Conservation (phyloP, 2,113 vertebrate species). For the Osmerus mordax region DNA sequence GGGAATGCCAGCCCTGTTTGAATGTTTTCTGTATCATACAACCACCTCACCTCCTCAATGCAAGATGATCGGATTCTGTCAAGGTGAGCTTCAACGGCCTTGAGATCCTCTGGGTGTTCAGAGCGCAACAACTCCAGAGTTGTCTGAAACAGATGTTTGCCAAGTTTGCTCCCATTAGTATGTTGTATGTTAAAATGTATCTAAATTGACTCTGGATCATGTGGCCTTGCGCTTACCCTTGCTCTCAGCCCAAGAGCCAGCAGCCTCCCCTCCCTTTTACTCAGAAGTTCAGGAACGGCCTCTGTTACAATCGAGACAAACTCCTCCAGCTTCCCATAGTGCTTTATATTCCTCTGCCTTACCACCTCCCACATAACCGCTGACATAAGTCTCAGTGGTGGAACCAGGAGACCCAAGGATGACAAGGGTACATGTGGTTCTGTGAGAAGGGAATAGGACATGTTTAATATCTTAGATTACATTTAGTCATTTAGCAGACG, state of each 20-base stretch:
- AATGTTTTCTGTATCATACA: neutral
- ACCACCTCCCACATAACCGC: slow-evolving; percentile 79
- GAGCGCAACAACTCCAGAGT: slow-evolving; percentile 71
- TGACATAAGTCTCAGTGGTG: slow-evolving; percentile 72
- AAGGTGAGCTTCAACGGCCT: slow-evolving; percentile 70
- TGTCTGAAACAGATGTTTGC: slow-evolving; percentile 45
- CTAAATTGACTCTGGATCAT: neutral
- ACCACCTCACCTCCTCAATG: slow-evolving; percentile 59
- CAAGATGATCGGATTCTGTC: slow-evolving; percentile 65
- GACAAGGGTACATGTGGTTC: slow-evolving; percentile 67
- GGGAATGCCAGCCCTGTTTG: neutral
- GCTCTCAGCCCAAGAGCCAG: slow-evolving; percentile 79
- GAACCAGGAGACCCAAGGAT: slow-evolving; percentile 68
- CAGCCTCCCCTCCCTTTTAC: slow-evolving; percentile 76
- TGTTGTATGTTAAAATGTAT: neutral
- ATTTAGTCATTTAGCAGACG: too few species aligned
- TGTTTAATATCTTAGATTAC: too few species aligned
- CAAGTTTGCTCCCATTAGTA: neutral
- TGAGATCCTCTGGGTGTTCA: slow-evolving; percentile 70
- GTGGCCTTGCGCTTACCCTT: slow-evolving; percentile 64
- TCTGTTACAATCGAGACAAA: slow-evolving; percentile 76
- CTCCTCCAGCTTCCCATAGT: slow-evolving; percentile 78
- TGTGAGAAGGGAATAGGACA: slow-evolving; percentile 12
- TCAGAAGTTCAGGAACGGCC: slow-evolving; percentile 77
- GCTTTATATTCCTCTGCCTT: slow-evolving; percentile 62